These are phyloP conservation scores for Eremobia ochroleuca DNA, from an alignment of 2,888 invertebrate genomes.

Conservation along the genomic window DNA sequence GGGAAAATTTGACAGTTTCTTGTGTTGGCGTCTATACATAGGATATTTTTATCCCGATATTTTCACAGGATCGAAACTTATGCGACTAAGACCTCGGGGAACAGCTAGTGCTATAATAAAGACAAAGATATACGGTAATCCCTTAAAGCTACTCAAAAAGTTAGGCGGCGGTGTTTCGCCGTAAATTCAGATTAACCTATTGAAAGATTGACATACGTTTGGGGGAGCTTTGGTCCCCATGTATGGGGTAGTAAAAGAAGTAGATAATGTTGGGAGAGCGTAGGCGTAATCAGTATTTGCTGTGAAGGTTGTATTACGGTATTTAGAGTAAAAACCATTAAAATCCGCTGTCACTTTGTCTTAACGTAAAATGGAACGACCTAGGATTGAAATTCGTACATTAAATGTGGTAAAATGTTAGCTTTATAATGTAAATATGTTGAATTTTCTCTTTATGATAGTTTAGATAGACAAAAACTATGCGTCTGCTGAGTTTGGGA, in stretches of 20 bases:
- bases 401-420: too few species aligned
- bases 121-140: not conserved
- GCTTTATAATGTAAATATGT: too few species aligned
- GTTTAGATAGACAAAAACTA: too few species aligned
- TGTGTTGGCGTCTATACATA: too few species aligned
- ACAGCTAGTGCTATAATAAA: not conserved
- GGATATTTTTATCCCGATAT: not conserved
- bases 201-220: not conserved
- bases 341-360: too few species aligned
- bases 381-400: too few species aligned
- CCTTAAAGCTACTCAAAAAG: conserved; percentile 3
- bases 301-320: not conserved
- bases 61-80: not conserved
- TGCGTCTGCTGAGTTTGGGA: too few species aligned
- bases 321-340: too few species aligned
- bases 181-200: conserved; percentile 23
- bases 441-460: too few species aligned
- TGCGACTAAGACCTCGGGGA: not conserved
- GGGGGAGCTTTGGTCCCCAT: not conserved
- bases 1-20: too few species aligned
- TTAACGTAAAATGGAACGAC: too few species aligned
- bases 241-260: conserved; percentile 15
- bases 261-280: conserved; percentile 1
- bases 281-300: not conserved
- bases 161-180: conserved; percentile 11